A percentile compares a stretch with the other conserved stretches of the same genome.
phyloP scores from a whole-genome alignment of 2,888 invertebrate genomes.

The Meliscaeva auricollis region DNA sequence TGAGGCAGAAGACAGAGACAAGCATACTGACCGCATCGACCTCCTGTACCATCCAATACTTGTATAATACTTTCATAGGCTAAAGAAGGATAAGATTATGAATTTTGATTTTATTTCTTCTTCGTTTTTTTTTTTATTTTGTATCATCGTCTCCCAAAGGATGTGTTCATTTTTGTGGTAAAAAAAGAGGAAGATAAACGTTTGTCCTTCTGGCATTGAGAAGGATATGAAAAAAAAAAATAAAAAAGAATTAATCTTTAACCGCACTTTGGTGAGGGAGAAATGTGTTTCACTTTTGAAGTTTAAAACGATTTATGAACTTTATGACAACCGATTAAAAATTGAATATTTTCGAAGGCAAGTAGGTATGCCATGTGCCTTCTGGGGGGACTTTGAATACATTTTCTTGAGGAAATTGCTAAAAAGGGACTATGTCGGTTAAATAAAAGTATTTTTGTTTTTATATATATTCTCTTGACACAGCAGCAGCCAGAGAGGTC shows the following conservation, averaged over 20 bases:
- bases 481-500: too few species aligned
- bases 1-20: neutral
- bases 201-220: neutral
- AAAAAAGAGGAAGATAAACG: neutral
- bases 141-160: conserved; percentile 26
- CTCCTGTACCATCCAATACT: conserved; percentile 1
- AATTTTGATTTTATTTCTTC: conserved; percentile 19
- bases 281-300: conserved; percentile 13
- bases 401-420: conserved; percentile 13
- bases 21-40: conserved; percentile 29
- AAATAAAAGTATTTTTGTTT: neutral
- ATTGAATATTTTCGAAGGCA: neutral
- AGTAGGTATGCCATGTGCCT: neutral
- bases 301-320: conserved; percentile 32
- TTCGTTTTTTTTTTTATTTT: neutral
- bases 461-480: conserved; percentile 8
- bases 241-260: conserved; percentile 1
- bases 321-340: conserved; percentile 38
- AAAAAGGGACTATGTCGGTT: neutral
- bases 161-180: conserved; percentile 23
- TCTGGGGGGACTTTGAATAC: neutral
- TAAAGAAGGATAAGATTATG: conserved; percentile 27
- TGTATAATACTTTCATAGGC: neutral
- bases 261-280: conserved; percentile 1
- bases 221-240: neutral